Evolutionary conservation across 2,888 invertebrate species (phyloP), one percentile per base, ranked within the genome.

Genomic region (Blastobasis adustella): DNA sequence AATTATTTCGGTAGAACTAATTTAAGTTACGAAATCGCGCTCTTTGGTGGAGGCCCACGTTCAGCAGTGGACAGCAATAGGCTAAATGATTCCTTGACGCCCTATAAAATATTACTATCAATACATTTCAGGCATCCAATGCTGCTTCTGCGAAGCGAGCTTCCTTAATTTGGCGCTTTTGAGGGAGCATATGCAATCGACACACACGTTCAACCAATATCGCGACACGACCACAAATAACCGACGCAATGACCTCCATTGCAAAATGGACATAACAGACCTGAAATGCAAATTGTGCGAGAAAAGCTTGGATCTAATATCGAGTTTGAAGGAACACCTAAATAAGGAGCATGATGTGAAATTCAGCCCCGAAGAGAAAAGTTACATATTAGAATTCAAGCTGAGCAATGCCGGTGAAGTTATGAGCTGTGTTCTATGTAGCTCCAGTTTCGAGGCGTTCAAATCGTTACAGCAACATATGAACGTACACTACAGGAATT

Each of bases 401-500:
- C 74, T 76, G 44, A 55, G 62, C 1, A 56, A 55, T 2, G 63
- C 69, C 0, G 62, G 58, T 0, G 76, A 79, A 0, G 23, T 23
- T 23, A 50, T 76, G 0, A 61, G 61, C 39, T 79, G 79, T 49
- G 69, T 63, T 10, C 54, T 73, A 0, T 80, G 80, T 50, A 46
- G 49, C 0, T 61, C 60, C 37, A 57, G 54, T 6, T 73, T 63
- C 50, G 56, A 55, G 5, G 61, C 56, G 5, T 72, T 72, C 49
- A 71, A 66, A 50, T 55, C 58, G 37, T 54, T 71, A 5, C 53
- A 60, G 7, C 65, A 69, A 23, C 82, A 83, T 48, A 75, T 79
- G 72, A 71, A 72, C 10, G 56, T 53, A 0, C 82, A 83, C 53
- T 76, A 67, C 43, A 68, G 65, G 37, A 79, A 78, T 57, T 76